A percentile compares a stretch with the other conserved stretches of the same genome.
Evolutionary conservation across 2,888 invertebrate species (phyloP).

Genomic region (Spodoptera picta): DNA sequence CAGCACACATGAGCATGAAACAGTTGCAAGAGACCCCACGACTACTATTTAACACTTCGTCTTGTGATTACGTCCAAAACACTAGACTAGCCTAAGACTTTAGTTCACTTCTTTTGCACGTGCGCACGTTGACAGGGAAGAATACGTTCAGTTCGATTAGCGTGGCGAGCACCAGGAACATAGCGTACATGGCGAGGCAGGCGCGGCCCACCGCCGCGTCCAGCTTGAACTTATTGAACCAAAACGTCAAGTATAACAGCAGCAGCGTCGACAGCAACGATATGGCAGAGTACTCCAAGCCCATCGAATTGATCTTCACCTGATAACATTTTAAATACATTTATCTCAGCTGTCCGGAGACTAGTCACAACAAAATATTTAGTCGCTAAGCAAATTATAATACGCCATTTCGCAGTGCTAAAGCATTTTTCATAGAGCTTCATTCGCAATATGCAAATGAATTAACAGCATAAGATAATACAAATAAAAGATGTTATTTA

Average conservation of each 20-base stretch:
- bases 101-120: conserved; percentile 91
- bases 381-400: conserved; percentile 50
- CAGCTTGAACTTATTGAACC: conserved; percentile 95
- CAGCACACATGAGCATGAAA: conserved; percentile 59
- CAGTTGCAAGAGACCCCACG: conserved; percentile 63
- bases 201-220: conserved; percentile 95
- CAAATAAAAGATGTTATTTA: not conserved
- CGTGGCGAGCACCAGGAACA: conserved; percentile 95
- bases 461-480: not conserved
- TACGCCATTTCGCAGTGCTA: conserved; percentile 51
- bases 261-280: conserved; percentile 95
- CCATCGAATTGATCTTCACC: conserved; percentile 96
- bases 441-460: conserved; percentile 51
- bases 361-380: conserved; percentile 1
- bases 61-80: conserved; percentile 61
- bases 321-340: conserved; percentile 65
- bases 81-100: conserved; percentile 69
- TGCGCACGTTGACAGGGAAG: conserved; percentile 96
- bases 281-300: conserved; percentile 96
- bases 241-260: conserved; percentile 94
- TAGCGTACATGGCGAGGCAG: conserved; percentile 95
- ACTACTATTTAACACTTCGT: conserved; percentile 61
- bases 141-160: conserved; percentile 97
- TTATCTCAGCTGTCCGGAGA: conserved; percentile 32
- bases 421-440: conserved; percentile 20